A percentile compares a stretch with the other conserved stretches of the same genome.
phyloP scores from a whole-genome alignment of 2,888 invertebrate species.

The Drosophila meridionalis region DNA sequence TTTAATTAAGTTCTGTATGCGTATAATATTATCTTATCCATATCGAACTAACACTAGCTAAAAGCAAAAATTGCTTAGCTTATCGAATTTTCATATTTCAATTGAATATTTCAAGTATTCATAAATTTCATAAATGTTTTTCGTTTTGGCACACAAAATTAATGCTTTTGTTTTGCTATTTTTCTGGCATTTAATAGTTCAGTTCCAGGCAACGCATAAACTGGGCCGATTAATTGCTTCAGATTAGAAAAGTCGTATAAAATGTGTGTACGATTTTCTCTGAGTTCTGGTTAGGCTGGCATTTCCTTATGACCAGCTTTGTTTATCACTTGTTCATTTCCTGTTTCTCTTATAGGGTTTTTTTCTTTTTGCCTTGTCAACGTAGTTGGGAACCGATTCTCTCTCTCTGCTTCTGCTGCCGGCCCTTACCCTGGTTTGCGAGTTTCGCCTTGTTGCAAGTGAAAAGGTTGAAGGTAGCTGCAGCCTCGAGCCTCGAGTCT shows the following conservation, averaged over 20 bases:
- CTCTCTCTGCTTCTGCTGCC: slow-evolving; percentile 4
- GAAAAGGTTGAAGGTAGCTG: slow-evolving; percentile 75
- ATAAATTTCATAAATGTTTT: slow-evolving; percentile 41
- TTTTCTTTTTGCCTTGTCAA: slow-evolving; percentile 11
- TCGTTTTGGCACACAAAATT: slow-evolving; percentile 33
- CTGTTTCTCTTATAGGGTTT: slow-evolving; percentile 15
- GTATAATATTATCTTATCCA: neutral
- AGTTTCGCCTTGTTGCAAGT: slow-evolving; percentile 26
- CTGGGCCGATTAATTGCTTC: slow-evolving; percentile 69
- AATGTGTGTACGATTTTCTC: slow-evolving; percentile 37
- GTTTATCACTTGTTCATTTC: slow-evolving; percentile 17
- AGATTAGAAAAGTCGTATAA: slow-evolving; percentile 59
- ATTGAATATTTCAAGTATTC: slow-evolving; percentile 32
- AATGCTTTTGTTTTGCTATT: slow-evolving; percentile 32
- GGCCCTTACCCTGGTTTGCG: slow-evolving; percentile 28
- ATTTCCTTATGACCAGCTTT: slow-evolving; percentile 25
- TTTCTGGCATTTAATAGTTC: slow-evolving; percentile 46
- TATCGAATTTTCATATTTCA: slow-evolving; percentile 22
- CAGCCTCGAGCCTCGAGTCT: slow-evolving; percentile 16
- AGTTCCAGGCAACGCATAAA: slow-evolving; percentile 44
- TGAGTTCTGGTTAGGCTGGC: slow-evolving; percentile 3
- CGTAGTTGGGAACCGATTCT: slow-evolving; percentile 17
- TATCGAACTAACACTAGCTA: neutral
- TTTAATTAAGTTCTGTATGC: neutral
- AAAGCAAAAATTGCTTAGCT: slow-evolving; percentile 12